Evolutionary conservation across 2,797 vertebrate genomes (phyloP).

Genomic region (Nyctalus aviator): DNA sequence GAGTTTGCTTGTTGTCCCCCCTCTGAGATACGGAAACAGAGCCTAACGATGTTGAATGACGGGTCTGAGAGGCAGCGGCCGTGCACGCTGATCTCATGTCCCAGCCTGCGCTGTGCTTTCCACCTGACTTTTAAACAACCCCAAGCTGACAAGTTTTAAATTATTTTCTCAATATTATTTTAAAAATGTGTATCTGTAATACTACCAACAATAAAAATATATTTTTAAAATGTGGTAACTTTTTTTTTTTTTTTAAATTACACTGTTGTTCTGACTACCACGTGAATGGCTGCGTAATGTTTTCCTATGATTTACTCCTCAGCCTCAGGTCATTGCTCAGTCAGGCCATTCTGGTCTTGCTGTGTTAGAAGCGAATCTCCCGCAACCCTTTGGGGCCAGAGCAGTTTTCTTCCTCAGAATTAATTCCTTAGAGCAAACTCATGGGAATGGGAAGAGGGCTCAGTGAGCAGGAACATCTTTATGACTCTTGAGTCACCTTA

Average conservation of each 20-base stretch:
- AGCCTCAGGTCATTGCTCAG: not conserved
- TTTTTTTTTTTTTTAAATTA: not conserved
- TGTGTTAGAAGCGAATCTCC: not conserved
- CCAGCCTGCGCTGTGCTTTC: not conserved
- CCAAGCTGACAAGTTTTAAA: not conserved
- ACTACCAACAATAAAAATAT: not conserved
- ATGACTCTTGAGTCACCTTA: not conserved
- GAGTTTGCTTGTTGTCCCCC: too few species aligned
- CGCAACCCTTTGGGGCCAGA: not conserved
- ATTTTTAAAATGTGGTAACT: not conserved
- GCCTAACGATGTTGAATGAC: not conserved
- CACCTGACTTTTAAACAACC: not conserved
- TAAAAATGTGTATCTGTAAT: too few species aligned
- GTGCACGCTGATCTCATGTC: not conserved
- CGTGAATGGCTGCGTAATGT: not conserved
- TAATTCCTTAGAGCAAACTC: not conserved
- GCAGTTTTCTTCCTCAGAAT: not conserved
- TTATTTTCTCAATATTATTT: not conserved
- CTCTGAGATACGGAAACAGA: not conserved
- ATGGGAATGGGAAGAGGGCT: not conserved
- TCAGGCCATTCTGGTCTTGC: not conserved
- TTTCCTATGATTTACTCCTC: not conserved
- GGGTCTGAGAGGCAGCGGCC: not conserved
- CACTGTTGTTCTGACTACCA: too few species aligned
- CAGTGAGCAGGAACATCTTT: not conserved